These are phyloP conservation scores for Drosophila kikkawai DNA, from an alignment of 1,140 invertebrate genomes.

Conservation along the genomic window DNA sequence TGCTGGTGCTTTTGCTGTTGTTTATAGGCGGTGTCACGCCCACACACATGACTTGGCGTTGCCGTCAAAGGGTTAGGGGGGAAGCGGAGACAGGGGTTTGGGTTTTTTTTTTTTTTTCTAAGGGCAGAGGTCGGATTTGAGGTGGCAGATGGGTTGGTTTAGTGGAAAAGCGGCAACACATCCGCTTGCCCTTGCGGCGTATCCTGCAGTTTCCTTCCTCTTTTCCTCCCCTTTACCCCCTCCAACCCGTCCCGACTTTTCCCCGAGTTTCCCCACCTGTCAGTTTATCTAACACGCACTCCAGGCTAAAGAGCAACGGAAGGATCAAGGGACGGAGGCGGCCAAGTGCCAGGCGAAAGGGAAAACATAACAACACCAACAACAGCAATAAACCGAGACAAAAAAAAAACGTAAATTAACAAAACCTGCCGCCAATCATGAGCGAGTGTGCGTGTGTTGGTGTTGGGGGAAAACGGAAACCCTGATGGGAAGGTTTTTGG, in stretches of 20 bases:
- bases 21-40: slow-evolving; percentile 42
- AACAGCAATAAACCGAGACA: neutral
- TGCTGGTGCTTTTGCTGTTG: slow-evolving; percentile 32
- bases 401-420: slow-evolving; percentile 73
- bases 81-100: neutral
- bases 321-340: slow-evolving; percentile 18
- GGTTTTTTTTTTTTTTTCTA: neutral
- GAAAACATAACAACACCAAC: slow-evolving; percentile 7
- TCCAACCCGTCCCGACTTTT: neutral
- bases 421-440: slow-evolving; percentile 79
- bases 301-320: slow-evolving; percentile 38
- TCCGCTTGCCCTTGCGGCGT: slow-evolving; percentile 78
- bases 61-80: slow-evolving; percentile 61
- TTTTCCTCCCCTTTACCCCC: neutral
- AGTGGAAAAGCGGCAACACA: slow-evolving; percentile 59
- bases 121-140: slow-evolving; percentile 19
- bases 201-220: slow-evolving; percentile 71
- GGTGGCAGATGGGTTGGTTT: slow-evolving; percentile 41
- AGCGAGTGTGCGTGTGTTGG: slow-evolving; percentile 15
- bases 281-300: slow-evolving; percentile 81
- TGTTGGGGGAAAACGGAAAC: slow-evolving; percentile 11
- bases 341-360: slow-evolving; percentile 20
- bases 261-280: slow-evolving; percentile 45
- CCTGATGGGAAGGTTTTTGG: slow-evolving; percentile 1
- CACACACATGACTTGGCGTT: slow-evolving; percentile 46